These are phyloP conservation scores for Sminthurinus signatus DNA, from an alignment of 1,140 invertebrate genomes.

Conservation along the genomic window DNA sequence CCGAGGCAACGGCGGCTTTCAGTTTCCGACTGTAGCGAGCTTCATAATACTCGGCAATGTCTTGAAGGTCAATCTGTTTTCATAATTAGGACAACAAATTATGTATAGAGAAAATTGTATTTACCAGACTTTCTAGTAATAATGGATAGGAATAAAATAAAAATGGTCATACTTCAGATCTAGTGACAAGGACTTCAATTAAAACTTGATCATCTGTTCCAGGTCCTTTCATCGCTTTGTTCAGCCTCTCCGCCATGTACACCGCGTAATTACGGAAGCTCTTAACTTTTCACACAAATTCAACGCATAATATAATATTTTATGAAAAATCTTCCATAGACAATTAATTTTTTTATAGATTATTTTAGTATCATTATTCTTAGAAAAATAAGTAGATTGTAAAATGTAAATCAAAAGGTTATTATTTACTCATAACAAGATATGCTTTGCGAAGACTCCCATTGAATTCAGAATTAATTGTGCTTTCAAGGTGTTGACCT, in stretches of 20 bases:
- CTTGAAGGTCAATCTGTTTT: slow-evolving; percentile 46
- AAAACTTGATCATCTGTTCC: slow-evolving; percentile 47
- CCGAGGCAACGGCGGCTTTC: slow-evolving; percentile 44
- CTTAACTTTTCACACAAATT: slow-evolving; percentile 44
- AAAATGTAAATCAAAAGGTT: too few relatives aligned
- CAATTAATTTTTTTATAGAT: too few relatives aligned
- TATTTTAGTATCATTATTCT: too few relatives aligned
- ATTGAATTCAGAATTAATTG: slow-evolving; percentile 43
- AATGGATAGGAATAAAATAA: neutral
- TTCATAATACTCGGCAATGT: slow-evolving; percentile 46
- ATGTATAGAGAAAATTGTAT: neutral
- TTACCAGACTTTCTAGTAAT: neutral
- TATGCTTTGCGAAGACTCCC: slow-evolving; percentile 42
- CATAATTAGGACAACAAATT: neutral
- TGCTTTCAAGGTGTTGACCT: slow-evolving; percentile 41
- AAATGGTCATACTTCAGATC: slow-evolving; percentile 47
- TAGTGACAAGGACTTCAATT: slow-evolving; percentile 47
- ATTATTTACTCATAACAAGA: slow-evolving; percentile 43
- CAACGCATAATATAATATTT: neutral
- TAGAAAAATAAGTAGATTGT: too few relatives aligned
- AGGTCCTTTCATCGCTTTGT: slow-evolving; percentile 46
- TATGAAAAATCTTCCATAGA: too few relatives aligned
- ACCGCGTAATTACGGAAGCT: slow-evolving; percentile 44
- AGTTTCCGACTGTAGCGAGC: slow-evolving; percentile 44
- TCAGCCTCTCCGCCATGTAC: slow-evolving; percentile 50